These are phyloP conservation scores for Malthinus seriepunctatus DNA, from an alignment of 2,888 invertebrate species.

Conservation along the genomic window DNA sequence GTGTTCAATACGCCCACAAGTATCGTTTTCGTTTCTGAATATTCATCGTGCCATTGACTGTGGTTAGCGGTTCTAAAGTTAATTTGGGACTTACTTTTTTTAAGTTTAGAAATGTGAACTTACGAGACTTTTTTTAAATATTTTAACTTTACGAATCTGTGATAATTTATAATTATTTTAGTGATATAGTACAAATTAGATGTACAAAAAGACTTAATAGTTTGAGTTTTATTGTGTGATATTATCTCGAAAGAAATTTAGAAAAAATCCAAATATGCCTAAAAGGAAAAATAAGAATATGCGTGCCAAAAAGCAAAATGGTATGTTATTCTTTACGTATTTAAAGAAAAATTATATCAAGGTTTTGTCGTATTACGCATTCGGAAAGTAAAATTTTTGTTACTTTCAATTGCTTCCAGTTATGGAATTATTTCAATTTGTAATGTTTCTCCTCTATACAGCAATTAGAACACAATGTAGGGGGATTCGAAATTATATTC, in stretches of 20 bases:
- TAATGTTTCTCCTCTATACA: not conserved
- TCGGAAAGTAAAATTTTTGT: not conserved
- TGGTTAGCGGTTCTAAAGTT: conserved; percentile 15
- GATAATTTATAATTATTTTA: conserved; percentile 11
- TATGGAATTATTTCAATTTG: not conserved
- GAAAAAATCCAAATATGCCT: conserved; percentile 33
- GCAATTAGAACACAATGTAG: conserved; percentile 4
- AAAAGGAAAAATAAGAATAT: conserved; percentile 43
- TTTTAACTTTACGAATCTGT: conserved; percentile 13
- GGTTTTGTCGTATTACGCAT: too few species aligned
- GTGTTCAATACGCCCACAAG: conserved; percentile 36
- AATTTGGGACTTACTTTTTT: conserved; percentile 2
- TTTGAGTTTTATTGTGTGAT: conserved; percentile 6
- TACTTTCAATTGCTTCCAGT: not conserved
- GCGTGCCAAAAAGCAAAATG: conserved; percentile 46
- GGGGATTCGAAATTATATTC: conserved; percentile 5
- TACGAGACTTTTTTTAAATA: not conserved
- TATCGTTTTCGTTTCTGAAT: conserved; percentile 32
- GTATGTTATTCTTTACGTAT: conserved; percentile 34
- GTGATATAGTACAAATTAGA: conserved; percentile 18
- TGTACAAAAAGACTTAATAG: not conserved
- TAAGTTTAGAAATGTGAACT: conserved; percentile 17
- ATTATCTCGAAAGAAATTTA: conserved; percentile 8
- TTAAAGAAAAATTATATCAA: too few species aligned
- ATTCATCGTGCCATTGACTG: conserved; percentile 35